phyloP scores from a whole-genome alignment of 1,140 invertebrate species.

The Daktulosphaira vitifoliae region DNA sequence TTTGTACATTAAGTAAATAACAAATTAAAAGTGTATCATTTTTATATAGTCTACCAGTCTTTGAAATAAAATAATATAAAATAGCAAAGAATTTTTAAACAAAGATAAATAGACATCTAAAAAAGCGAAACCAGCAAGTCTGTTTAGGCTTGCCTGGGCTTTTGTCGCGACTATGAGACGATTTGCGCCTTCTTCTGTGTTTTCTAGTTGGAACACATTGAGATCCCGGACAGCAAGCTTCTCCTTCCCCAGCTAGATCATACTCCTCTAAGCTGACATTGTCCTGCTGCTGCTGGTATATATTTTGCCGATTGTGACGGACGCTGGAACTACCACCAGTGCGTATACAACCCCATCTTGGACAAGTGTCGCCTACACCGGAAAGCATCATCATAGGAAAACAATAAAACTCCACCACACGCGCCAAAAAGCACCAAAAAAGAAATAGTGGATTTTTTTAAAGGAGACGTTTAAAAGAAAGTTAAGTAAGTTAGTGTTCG shows the following conservation, averaged over 20 bases:
- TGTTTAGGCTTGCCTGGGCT: conserved; percentile 14
- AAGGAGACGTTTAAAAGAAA: too few species aligned
- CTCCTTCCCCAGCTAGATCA: conserved; percentile 70
- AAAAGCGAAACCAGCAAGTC: too few species aligned
- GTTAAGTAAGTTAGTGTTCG: too few species aligned
- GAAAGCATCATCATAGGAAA: conserved; percentile 15
- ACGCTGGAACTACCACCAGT: not conserved
- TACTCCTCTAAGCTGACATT: conserved; percentile 71
- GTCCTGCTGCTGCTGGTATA: conserved; percentile 43
- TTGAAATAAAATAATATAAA: too few species aligned
- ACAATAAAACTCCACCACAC: not conserved
- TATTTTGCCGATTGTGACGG: conserved; percentile 40
- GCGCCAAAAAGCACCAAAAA: not conserved
- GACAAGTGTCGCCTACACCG: conserved; percentile 20
- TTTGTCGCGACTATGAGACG: conserved; percentile 17
- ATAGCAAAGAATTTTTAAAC: too few species aligned
- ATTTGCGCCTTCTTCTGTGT: conserved; percentile 27
- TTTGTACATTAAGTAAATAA: too few species aligned
- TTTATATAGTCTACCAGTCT: too few species aligned
- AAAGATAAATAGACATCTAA: too few species aligned
- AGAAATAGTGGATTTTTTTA: too few species aligned
- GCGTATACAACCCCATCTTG: conserved; percentile 30
- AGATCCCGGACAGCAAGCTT: conserved; percentile 62
- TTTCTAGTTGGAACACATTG: conserved; percentile 65
- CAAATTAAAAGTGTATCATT: too few species aligned